These are phyloP conservation scores for Bombus pascuorum DNA, from an alignment of 1,140 invertebrate species.

Conservation along the genomic window DNA sequence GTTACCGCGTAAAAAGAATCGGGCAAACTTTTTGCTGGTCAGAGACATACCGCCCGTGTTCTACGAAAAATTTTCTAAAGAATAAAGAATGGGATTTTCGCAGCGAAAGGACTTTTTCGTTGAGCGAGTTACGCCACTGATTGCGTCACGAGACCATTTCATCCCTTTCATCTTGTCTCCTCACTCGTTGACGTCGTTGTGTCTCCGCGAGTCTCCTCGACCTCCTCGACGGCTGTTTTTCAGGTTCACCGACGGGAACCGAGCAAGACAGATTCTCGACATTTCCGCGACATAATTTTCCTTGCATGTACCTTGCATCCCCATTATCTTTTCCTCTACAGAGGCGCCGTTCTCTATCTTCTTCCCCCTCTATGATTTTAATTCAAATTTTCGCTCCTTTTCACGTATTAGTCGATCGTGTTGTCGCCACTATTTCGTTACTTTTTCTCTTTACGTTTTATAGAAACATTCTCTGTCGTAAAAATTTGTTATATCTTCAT, in stretches of 20 bases:
- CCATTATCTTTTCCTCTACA: neutral
- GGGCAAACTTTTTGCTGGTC: neutral
- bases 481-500: no score
- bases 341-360: no score
- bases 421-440: neutral
- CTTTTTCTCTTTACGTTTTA: neutral
- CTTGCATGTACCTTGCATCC: conserved; percentile 1
- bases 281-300: conserved; percentile 47
- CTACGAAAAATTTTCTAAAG: neutral
- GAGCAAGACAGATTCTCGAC: conserved; percentile 38
- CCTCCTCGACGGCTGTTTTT: conserved; percentile 31
- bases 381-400: neutral
- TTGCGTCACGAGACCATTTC: conserved; percentile 38
- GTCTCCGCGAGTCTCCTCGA: conserved; percentile 30
- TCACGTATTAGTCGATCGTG: conserved; percentile 1
- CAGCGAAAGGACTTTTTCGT: neutral
- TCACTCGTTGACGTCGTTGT: conserved; percentile 31
- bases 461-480: neutral
- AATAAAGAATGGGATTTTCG: neutral
- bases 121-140: conserved; percentile 21
- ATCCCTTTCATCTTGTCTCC: conserved; percentile 36
- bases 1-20: neutral
- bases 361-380: neutral
- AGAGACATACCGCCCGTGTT: neutral
- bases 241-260: conserved; percentile 29